A percentile compares a stretch with the other conserved stretches of the same genome.
Evolutionary conservation across 2,797 vertebrate species (phyloP).

Genomic region (Myoxocephalus aenaeus): DNA sequence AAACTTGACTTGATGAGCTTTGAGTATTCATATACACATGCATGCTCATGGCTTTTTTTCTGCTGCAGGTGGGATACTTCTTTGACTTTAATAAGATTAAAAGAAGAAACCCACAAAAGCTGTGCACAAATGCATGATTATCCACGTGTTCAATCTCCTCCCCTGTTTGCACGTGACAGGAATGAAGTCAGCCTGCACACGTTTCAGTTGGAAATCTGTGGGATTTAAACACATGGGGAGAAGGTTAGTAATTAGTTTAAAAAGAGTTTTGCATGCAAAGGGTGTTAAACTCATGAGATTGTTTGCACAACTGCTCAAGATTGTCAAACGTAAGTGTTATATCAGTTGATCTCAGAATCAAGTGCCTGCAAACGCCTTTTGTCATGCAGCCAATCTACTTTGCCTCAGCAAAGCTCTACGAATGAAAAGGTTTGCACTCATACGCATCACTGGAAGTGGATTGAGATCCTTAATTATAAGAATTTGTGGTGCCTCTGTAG

Average conservation of each 20-base stretch:
- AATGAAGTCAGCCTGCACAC: neutral
- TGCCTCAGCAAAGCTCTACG: slow-evolving; percentile 41
- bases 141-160: neutral
- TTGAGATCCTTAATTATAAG: slow-evolving; percentile 47
- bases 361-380: slow-evolving; percentile 23
- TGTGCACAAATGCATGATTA: neutral
- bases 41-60: neutral
- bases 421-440: slow-evolving; percentile 44
- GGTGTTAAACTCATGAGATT: neutral
- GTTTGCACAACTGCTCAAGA: neutral
- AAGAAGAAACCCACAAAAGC: neutral
- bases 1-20: neutral
- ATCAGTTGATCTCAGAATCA: slow-evolving; percentile 11
- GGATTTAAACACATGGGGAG: neutral
- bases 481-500: slow-evolving; percentile 41
- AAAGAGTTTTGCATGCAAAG: neutral
- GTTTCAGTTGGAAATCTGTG: neutral
- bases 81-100: neutral
- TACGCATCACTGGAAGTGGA: slow-evolving; percentile 7
- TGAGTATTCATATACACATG: neutral
- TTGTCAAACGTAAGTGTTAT: neutral
- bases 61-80: neutral
- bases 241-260: neutral
- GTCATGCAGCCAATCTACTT: slow-evolving; percentile 38
- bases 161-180: neutral